Conservation (phyloP, 2,797 vertebrate species). For the Darevskia nairensis region DNA sequence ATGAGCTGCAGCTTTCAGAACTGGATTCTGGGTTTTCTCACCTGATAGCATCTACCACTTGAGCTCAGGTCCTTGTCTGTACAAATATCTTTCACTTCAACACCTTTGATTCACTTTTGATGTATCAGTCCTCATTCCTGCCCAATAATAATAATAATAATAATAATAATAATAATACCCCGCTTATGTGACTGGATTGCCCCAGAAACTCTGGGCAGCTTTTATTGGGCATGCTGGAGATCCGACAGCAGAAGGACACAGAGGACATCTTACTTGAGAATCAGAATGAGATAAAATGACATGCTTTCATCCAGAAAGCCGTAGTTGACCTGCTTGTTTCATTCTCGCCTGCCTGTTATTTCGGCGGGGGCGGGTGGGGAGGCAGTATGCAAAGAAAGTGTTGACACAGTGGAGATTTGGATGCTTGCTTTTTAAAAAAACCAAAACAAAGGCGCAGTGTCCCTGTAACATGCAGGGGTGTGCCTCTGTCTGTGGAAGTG, state of each 20-base stretch:
- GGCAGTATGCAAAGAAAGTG: neutral
- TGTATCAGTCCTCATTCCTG: no score
- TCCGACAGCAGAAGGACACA: neutral
- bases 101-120: no score
- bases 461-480: neutral
- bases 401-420: neutral
- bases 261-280: neutral
- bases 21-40: neutral
- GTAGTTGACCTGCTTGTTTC: neutral
- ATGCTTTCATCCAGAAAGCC: neutral
- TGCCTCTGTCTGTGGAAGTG: accelerated
- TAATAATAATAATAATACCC: no score
- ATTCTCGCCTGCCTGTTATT: neutral
- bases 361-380: neutral
- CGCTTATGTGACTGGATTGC: no score
- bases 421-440: neutral
- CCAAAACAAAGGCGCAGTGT: neutral
- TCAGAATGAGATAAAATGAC: neutral
- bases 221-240: neutral
- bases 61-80: neutral
- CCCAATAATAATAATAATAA: no score
- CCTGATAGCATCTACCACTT: neutral
- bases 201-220: neutral
- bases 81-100: neutral
- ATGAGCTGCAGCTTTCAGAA: neutral